Base-by-base conservation (phyloP, 2,113 vertebrate species). In the Scomber japonicus region DNA sequence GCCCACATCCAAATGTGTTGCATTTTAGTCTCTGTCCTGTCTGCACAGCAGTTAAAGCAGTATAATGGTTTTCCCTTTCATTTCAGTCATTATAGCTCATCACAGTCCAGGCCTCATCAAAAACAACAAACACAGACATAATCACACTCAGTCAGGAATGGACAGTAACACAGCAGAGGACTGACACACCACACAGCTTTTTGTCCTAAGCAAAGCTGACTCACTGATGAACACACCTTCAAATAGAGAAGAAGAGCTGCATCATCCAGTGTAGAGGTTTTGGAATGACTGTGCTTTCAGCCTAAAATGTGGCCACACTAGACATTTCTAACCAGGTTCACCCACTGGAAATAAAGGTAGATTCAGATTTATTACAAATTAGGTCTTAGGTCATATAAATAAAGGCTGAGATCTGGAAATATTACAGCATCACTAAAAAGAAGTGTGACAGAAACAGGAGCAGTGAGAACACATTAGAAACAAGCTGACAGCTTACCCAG, bases 71-170 rank as follows among this genome's bases (percentile, higher is more conserved):
- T 10, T 60, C 16, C 3, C 16, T 44, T 63, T 48, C 44, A 63
- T 57, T 66, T 59, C 12, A 45, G n/a, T 56, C 64, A 75, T 55
- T 56, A 27, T 12, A 4, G 31, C 4, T 17, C 15, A 74, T 74
- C 56, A 48, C 48, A 81, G 70, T 59, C 16, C 54, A 31, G 14
- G 11, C 24, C 31, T 27, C 63, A 61, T 71, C 27, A 56, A 48
- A 68, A 24, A 54, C 55, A 35, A 61, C 48, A 74, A 48, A 69
- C 21, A 21, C 9, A 48, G 7, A 51, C 19, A 17, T 48, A 67
- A 72, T 51, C 53, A 59, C 51, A 14, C 24, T 10, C 8, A 68
- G 27, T 17, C 45, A 61, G 69, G 70, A 40, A 16, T 14, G 44
- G 24, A 27, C 24, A 27, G 24, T 16, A 35, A 46, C 31, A 48